phyloP scores from a whole-genome alignment of 2,888 invertebrate species.

The Hydrotaea diabolus region DNA sequence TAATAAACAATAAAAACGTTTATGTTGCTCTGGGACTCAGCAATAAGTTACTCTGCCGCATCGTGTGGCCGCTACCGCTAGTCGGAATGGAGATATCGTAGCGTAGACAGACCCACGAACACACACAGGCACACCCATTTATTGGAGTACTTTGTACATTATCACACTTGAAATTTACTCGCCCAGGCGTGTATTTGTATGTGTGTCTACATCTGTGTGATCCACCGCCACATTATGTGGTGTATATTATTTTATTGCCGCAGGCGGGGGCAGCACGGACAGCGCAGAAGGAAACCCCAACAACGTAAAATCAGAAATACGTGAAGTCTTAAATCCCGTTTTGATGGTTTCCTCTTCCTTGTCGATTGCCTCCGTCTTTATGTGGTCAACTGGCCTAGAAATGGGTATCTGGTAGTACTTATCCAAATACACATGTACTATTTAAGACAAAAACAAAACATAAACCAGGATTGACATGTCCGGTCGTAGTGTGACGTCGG shows the following conservation, averaged over 20 bases:
- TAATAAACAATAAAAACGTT: slow-evolving; percentile 58
- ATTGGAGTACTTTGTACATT: slow-evolving; percentile 16
- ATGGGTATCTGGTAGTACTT: too few species aligned
- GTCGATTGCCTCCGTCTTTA: neutral
- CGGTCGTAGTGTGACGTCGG: too few species aligned
- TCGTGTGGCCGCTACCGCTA: neutral
- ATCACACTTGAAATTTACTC: slow-evolving; percentile 7
- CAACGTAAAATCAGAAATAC: slow-evolving; percentile 43
- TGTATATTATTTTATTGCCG: slow-evolving; percentile 50
- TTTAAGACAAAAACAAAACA: too few species aligned
- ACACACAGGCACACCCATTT: neutral
- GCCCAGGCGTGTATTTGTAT: neutral
- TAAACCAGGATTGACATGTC: too few species aligned
- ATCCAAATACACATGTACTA: too few species aligned
- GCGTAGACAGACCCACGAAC: too few species aligned
- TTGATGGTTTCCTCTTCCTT: slow-evolving; percentile 30
- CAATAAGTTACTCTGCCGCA: slow-evolving; percentile 1
- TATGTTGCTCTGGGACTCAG: slow-evolving; percentile 34
- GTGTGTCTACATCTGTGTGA: neutral
- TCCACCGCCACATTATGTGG: slow-evolving; percentile 15
- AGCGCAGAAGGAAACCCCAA: slow-evolving; percentile 36
- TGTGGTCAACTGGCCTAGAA: slow-evolving; percentile 3
- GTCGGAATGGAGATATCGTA: neutral
- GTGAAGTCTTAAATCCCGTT: slow-evolving; percentile 42
- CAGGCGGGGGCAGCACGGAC: slow-evolving; percentile 13